Conservation (phyloP, 2,113 vertebrate species). For the Vulpes ferrilata region DNA sequence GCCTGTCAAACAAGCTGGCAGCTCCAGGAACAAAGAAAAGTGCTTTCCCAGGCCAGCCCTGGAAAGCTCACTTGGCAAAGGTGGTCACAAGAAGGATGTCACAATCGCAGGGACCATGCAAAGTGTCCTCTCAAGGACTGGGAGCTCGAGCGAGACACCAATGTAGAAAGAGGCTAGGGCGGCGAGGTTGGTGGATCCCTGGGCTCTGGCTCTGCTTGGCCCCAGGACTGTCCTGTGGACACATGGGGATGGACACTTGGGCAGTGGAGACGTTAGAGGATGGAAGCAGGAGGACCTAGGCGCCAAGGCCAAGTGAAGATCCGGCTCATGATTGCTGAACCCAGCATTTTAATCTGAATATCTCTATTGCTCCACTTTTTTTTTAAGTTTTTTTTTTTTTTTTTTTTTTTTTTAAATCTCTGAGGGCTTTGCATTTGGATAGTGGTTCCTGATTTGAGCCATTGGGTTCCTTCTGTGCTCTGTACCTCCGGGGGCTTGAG, state of each 20-base stretch:
- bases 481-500: not conserved
- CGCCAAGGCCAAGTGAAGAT: not conserved
- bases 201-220: not conserved
- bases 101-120: not conserved
- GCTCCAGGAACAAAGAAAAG: constrained; percentile 43
- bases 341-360: not conserved
- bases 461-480: not conserved
- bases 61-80: constrained; percentile 48
- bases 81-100: not conserved
- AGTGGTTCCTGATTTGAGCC: not conserved
- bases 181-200: not conserved
- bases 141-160: not conserved
- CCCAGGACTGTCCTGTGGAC: not conserved
- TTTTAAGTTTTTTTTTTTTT: not conserved
- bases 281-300: not conserved
- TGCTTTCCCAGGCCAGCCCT: constrained; percentile 57
- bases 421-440: not conserved
- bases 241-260: not conserved
- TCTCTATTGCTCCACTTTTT: not conserved
- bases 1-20: constrained; percentile 39
- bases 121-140: constrained; percentile 17
- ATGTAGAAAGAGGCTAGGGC: not conserved
- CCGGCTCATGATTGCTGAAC: not conserved
- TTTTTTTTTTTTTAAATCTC: not conserved
- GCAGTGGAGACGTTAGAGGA: not conserved